phyloP scores from a whole-genome alignment of 2,113 vertebrate species.

The Heterocephalus glaber region DNA sequence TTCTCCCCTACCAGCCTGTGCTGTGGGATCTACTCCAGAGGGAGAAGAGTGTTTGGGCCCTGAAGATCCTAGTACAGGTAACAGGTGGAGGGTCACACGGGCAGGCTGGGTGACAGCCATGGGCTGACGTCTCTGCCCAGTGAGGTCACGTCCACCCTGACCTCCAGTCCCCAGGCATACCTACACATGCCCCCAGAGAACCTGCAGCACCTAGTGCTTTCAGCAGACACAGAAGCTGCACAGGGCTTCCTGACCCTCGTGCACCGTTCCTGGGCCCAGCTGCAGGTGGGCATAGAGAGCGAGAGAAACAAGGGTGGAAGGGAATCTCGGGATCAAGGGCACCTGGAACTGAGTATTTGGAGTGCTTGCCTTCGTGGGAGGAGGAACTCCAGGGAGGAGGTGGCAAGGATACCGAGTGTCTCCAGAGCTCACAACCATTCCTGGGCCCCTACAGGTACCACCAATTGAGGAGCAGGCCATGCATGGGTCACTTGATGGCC shows the following conservation, averaged over 20 bases:
- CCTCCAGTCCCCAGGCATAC: constrained; percentile 85
- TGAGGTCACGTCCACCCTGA: constrained; percentile 79
- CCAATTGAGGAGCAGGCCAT: constrained; percentile 87
- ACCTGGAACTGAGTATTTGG: not conserved
- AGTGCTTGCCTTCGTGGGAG: not conserved
- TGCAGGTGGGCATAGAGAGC: constrained; percentile 84
- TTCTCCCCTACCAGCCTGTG: constrained; percentile 84
- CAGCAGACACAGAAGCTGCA: constrained; percentile 89
- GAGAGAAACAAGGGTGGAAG: not conserved
- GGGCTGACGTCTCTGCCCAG: not conserved
- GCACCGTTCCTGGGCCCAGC: constrained; percentile 89
- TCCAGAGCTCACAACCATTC: not conserved
- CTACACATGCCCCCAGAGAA: constrained; percentile 90
- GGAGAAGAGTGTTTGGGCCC: constrained; percentile 85
- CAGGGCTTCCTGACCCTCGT: constrained; percentile 90
- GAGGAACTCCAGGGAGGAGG: not conserved
- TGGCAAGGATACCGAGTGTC: not conserved
- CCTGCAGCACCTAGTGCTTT: constrained; percentile 90
- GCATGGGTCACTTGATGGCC: constrained; percentile 89
- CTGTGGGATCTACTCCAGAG: constrained; percentile 91
- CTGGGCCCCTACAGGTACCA: constrained; percentile 83
- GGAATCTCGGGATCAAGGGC: not conserved
- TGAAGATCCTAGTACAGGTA: constrained; percentile 86
- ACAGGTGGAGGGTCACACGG: constrained; percentile 72
- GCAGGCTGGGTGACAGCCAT: not conserved